Conservation (phyloP, 2,113 vertebrate species). For the Malaclemys terrapin region DNA sequence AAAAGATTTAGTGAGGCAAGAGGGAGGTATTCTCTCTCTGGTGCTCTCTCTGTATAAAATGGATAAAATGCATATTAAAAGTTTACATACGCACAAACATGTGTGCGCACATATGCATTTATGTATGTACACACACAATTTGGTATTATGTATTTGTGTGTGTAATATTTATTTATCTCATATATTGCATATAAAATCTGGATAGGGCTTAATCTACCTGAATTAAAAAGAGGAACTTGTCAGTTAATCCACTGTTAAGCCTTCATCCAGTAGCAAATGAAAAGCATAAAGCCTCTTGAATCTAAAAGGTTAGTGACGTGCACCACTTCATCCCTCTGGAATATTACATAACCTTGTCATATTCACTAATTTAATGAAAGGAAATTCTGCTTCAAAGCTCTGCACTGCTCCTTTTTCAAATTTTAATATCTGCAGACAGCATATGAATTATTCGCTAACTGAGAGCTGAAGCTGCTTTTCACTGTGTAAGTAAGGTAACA, state of each 20-base stretch:
- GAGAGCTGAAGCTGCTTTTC: constrained; percentile 68
- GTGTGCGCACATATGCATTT: not conserved
- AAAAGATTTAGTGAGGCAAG: not conserved
- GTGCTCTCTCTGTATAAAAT: not conserved
- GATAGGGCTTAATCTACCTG: constrained; percentile 76
- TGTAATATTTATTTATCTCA: constrained; percentile 9
- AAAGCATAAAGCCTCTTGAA: constrained; percentile 78
- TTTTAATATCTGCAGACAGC: constrained; percentile 75
- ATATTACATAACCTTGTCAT: constrained; percentile 81
- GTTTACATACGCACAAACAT: not conserved
- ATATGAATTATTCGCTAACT: constrained; percentile 75
- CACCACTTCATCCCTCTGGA: constrained; percentile 71
- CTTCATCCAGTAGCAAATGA: constrained; percentile 78
- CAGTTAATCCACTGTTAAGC: constrained; percentile 80
- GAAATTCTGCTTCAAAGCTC: constrained; percentile 73
- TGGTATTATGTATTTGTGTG: not conserved
- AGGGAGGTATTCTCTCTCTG: not conserved
- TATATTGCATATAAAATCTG: constrained; percentile 35
- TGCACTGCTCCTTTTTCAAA: constrained; percentile 73
- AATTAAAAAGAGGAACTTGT: constrained; percentile 75
- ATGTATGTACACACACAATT: not conserved
- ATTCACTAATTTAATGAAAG: constrained; percentile 78
- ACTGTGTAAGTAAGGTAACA: constrained; percentile 27
- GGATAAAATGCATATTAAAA: not conserved
- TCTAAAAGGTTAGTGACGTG: constrained; percentile 76